Conservation (phyloP, 2,888 invertebrate species). For the Platycheirus albimanus region DNA sequence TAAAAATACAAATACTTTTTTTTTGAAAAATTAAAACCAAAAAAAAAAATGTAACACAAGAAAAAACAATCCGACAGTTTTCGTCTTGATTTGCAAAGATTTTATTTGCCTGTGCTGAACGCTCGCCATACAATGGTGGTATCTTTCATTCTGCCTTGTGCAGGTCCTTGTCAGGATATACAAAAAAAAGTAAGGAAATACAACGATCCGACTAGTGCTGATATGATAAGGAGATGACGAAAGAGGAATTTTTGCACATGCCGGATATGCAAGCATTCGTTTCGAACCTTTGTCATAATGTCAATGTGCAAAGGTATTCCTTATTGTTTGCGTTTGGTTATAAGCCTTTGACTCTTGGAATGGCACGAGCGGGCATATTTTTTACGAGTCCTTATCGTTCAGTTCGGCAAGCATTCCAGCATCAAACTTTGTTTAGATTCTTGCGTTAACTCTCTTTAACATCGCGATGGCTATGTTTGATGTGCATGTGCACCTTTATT, state of each 20-base stretch:
- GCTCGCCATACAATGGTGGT: slow-evolving; percentile 59
- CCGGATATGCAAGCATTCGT: slow-evolving; percentile 76
- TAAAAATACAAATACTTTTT: slow-evolving; percentile 23
- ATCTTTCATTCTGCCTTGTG: slow-evolving; percentile 9
- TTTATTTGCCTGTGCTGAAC: slow-evolving; percentile 49
- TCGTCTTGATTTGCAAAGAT: slow-evolving; percentile 52
- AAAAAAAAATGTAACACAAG: slow-evolving; percentile 10
- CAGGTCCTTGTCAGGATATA: slow-evolving; percentile 56
- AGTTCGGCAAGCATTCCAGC: slow-evolving; percentile 2
- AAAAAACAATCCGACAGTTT: slow-evolving; percentile 33
- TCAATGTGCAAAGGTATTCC: slow-evolving; percentile 52
- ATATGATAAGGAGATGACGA: slow-evolving; percentile 60
- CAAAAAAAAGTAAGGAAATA: slow-evolving; percentile 35
- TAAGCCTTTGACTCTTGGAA: too few species aligned
- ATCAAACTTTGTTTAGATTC: slow-evolving; percentile 38
- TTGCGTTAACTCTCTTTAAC: slow-evolving; percentile 41
- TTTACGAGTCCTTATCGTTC: slow-evolving; percentile 58
- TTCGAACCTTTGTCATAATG: slow-evolving; percentile 57
- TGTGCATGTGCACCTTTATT: slow-evolving; percentile 64
- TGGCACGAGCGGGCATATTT: slow-evolving; percentile 67
- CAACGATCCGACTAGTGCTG: slow-evolving; percentile 58
- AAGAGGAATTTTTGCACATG: slow-evolving; percentile 77
- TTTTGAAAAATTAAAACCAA: background rate
- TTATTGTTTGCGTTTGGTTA: slow-evolving; percentile 14
- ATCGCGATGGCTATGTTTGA: too few species aligned